Evolutionary conservation across 2,113 vertebrate genomes (phyloP).

Genomic region (Microtus pennsylvanicus): DNA sequence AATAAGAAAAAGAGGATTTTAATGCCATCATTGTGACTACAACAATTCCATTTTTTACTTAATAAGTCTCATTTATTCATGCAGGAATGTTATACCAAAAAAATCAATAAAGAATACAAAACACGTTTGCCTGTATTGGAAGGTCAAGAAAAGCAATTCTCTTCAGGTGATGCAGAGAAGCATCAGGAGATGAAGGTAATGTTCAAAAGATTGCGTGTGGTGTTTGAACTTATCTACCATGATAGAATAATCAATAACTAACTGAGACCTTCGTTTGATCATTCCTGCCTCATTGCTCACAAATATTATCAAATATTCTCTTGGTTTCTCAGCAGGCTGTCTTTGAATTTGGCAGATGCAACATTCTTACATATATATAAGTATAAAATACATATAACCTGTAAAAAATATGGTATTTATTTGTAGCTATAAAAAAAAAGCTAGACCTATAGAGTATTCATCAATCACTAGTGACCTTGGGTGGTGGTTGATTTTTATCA

Average conservation of each 20-base stretch:
- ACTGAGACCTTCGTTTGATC: constrained; percentile 62
- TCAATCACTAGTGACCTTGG: not conserved
- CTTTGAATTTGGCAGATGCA: constrained; percentile 70
- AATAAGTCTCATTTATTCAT: constrained; percentile 41
- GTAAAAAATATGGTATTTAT: not conserved
- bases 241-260: constrained; percentile 72
- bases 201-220: constrained; percentile 55
- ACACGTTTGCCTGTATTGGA: constrained; percentile 8
- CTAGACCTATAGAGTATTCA: too few species aligned
- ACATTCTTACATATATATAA: constrained; percentile 58
- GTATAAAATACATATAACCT: constrained; percentile 27
- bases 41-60: constrained; percentile 44
- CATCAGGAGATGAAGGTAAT: constrained; percentile 41
- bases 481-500: constrained; percentile 16
- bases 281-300: constrained; percentile 50
- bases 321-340: constrained; percentile 55
- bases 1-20: not conserved
- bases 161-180: constrained; percentile 8
- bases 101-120: constrained; percentile 62
- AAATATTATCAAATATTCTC: constrained; percentile 74
- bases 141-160: constrained; percentile 67
- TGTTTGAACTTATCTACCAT: constrained; percentile 62
- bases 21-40: not conserved
- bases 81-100: constrained; percentile 10
- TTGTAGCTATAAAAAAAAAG: not conserved